Evolutionary conservation across 2,888 invertebrate species (phyloP).

Genomic region (Emmelina monodactyla): DNA sequence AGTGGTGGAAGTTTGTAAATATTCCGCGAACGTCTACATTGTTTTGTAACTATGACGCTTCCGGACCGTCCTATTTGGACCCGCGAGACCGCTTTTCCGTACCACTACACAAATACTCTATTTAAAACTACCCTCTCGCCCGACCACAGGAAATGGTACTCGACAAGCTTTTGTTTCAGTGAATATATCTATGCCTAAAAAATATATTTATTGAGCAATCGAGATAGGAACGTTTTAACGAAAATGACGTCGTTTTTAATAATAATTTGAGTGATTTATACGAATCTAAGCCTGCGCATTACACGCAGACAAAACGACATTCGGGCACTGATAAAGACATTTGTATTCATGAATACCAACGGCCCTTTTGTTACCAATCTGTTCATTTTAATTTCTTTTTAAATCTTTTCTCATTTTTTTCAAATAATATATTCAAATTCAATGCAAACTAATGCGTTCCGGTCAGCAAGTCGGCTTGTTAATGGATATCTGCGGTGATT

Average conservation of each 20-base stretch:
- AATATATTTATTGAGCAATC: no score
- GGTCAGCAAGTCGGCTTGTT: constrained; percentile 29
- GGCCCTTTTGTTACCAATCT: neutral
- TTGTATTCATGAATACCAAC: neutral
- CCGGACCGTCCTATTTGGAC: neutral
- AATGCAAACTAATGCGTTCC: constrained; percentile 35
- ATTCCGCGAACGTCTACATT: neutral
- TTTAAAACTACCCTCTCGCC: neutral
- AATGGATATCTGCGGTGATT: constrained; percentile 28
- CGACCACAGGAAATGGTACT: no score
- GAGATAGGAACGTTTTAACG: no score
- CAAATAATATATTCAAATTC: constrained; percentile 29
- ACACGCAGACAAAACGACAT: no score
- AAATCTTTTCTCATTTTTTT: constrained; percentile 15
- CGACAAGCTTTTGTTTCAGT: no score
- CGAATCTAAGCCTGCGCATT: no score
- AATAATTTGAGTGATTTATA: no score
- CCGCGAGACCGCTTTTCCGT: neutral
- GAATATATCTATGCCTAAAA: no score
- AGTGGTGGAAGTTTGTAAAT: neutral
- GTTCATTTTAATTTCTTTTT: neutral
- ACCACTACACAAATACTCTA: neutral
- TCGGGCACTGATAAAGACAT: neutral
- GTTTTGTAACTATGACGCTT: neutral
- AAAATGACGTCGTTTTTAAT: no score